Evolutionary conservation across 2,113 vertebrate species (phyloP).

Genomic region (Lonchura striata): DNA sequence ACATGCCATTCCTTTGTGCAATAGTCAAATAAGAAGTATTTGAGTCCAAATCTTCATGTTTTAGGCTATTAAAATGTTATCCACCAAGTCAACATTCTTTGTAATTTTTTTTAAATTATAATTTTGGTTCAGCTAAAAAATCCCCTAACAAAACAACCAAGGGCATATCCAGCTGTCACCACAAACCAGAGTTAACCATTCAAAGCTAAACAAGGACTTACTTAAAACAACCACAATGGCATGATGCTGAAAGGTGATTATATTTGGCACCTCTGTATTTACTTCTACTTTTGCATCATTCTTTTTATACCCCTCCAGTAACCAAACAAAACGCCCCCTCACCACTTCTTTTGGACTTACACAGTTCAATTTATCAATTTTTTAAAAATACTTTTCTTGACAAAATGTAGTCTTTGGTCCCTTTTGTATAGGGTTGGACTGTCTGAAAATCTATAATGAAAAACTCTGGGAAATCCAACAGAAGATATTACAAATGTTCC

Average conservation of each 20-base stretch:
- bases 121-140: neutral
- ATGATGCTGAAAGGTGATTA: neutral
- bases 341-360: neutral
- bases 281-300: neutral
- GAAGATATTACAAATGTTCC: neutral
- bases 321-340: neutral
- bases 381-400: rapidly evolving
- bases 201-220: neutral
- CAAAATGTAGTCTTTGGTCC: neutral
- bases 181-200: neutral
- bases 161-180: neutral
- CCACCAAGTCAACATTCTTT: neutral
- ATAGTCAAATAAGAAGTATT: neutral
- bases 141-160: neutral
- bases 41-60: neutral
- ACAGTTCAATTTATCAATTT: neutral
- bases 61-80: neutral
- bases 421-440: neutral
- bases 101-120: neutral
- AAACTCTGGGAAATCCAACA: neutral
- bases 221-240: neutral
- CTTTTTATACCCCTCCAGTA: neutral
- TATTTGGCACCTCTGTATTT: neutral
- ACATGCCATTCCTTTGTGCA: neutral
- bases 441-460: neutral